These are phyloP conservation scores for Abscondita cerata DNA, from an alignment of 2,888 invertebrate genomes.

Conservation along the genomic window DNA sequence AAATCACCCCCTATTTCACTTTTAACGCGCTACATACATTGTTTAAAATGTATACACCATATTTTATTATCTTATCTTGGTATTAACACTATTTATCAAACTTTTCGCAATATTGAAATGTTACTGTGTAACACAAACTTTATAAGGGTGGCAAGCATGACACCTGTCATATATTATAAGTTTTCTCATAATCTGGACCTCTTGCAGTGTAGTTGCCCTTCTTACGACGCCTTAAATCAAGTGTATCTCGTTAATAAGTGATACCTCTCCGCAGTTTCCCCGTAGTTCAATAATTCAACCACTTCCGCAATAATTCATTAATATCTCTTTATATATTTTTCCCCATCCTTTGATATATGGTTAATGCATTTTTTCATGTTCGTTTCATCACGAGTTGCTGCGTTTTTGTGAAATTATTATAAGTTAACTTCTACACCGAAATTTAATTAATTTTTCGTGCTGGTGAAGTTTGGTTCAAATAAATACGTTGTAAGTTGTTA, in stretches of 20 bases:
- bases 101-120: slow-evolving; percentile 1
- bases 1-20: too few relatives aligned
- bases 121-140: background rate
- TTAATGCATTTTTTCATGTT: slow-evolving; percentile 16
- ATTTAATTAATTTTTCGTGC: too few relatives aligned
- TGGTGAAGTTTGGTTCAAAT: too few relatives aligned
- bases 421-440: too few relatives aligned
- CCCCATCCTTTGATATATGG: slow-evolving; percentile 17
- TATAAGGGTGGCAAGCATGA: slow-evolving; percentile 5
- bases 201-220: slow-evolving; percentile 42
- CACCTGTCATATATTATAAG: slow-evolving; percentile 46
- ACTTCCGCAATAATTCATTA: slow-evolving; percentile 37
- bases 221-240: slow-evolving; percentile 41
- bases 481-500: too few relatives aligned
- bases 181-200: slow-evolving; percentile 48
- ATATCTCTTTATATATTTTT: slow-evolving; percentile 39
- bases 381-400: too few relatives aligned
- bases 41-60: too few relatives aligned
- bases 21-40: too few relatives aligned
- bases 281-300: slow-evolving; percentile 34
- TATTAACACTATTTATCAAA: background rate
- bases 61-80: too few relatives aligned
- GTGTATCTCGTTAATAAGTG: slow-evolving; percentile 42
- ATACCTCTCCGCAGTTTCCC: slow-evolving; percentile 37
- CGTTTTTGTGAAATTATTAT: too few relatives aligned